A percentile compares a stretch with the other conserved stretches of the same genome.
phyloP scores from a whole-genome alignment of 2,888 invertebrate genomes.

The Podabrus alpinus region DNA sequence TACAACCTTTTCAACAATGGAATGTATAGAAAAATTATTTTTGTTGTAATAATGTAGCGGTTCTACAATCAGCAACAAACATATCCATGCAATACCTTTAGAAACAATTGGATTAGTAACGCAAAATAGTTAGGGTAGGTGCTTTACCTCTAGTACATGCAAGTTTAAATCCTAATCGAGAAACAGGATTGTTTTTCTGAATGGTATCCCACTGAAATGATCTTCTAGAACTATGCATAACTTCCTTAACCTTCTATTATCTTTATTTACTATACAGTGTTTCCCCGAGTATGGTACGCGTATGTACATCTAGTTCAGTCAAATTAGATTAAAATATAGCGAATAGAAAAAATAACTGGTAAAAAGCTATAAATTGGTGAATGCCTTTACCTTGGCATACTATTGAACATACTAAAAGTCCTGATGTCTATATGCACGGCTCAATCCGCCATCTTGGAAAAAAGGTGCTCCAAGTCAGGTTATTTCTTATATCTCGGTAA shows the following conservation, averaged over 20 bases:
- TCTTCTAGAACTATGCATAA: neutral
- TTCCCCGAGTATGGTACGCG: too few species aligned
- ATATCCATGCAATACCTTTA: neutral
- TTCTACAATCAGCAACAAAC: neutral
- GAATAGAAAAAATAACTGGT: too few species aligned
- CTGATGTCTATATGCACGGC: too few species aligned
- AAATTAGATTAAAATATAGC: too few species aligned
- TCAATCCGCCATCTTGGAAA: too few species aligned
- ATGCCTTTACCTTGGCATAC: too few species aligned
- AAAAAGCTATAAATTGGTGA: too few species aligned
- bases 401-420: too few species aligned
- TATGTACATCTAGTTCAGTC: too few species aligned
- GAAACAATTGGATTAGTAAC: neutral
- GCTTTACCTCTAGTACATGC: neutral
- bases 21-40: neutral
- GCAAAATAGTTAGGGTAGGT: neutral
- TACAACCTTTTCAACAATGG: neutral
- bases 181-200: neutral
- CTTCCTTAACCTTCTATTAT: neutral
- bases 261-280: too few species aligned
- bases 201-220: neutral
- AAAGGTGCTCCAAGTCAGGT: too few species aligned
- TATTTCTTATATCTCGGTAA: too few species aligned
- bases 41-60: neutral
- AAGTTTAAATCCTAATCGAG: neutral